Percentiles rank a stretch among this genome's conserved stretches.
phyloP scores from a whole-genome alignment of 2,888 invertebrate species.

The Caenorhabditis sp. region DNA sequence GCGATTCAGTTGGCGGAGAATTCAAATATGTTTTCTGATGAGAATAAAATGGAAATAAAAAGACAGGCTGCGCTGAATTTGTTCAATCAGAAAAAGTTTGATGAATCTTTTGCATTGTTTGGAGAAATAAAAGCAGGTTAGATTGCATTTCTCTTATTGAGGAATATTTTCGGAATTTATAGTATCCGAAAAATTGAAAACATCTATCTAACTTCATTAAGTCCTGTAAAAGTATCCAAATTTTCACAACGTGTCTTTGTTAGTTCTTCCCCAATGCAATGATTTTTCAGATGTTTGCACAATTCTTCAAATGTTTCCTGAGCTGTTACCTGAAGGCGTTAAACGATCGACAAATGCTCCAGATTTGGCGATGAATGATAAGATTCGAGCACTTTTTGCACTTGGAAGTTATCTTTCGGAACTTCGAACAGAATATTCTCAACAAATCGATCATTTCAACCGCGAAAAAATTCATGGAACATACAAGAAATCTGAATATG shows the following conservation, averaged over 20 bases:
- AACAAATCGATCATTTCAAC: conserved; percentile 32
- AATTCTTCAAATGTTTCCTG: conserved; percentile 92
- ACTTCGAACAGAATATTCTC: conserved; percentile 36
- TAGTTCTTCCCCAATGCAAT: neutral
- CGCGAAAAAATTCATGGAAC: conserved; percentile 12
- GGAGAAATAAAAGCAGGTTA: conserved; percentile 34
- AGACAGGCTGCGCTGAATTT: conserved; percentile 88
- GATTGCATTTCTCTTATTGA: too few species aligned
- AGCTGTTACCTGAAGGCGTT: conserved; percentile 78
- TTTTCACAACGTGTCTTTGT: neutral
- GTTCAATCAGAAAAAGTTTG: conserved; percentile 86
- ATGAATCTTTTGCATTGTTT: conserved; percentile 83
- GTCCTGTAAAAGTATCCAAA: too few species aligned
- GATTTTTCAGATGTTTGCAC: conserved; percentile 85
- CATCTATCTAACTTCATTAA: too few species aligned
- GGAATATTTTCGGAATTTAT: neutral
- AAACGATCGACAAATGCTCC: conserved; percentile 8
- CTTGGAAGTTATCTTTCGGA: conserved; percentile 87
- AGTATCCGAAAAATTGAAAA: too few species aligned
- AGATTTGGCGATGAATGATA: conserved; percentile 72
- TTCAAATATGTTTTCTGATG: conserved; percentile 49
- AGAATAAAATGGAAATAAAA: conserved; percentile 79
- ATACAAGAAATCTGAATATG: conserved; percentile 13
- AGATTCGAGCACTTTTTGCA: conserved; percentile 84
- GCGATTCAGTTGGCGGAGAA: conserved; percentile 75